Base-by-base conservation (phyloP, 2,888 invertebrate genomes). In the Eudemis profundana region DNA sequence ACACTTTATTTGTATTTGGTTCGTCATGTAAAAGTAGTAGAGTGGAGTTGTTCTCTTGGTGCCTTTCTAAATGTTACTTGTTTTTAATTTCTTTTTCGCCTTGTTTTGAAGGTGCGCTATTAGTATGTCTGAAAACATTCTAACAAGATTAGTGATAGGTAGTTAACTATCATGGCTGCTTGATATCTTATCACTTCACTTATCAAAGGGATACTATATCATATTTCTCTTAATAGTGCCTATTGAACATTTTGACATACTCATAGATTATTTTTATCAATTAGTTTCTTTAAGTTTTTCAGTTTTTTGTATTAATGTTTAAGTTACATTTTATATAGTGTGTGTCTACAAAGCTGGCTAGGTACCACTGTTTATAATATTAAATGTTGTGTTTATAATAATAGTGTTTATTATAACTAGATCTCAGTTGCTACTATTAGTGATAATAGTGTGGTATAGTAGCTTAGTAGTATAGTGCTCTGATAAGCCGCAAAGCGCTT, bases 21-120 rank as follows among this genome's bases (percentile, higher is more conserved):
- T 74, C 77, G 76, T 75, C 77, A 73, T 70, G 71, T 68, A 74
- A 76, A 77, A 65, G 72, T 72, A 72, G 74, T 76, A 72, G 73
- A 69, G 69, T 73, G 73, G 68, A 72, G 68, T 70, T 71, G 71
- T 66, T 66, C 67, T 38, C 46, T 59, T 53, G 72, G 74, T 82
- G 77, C 87, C 89, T 89, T 88, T 89, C 88, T 88, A 88, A 77
- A 87, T 60, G 82, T 72, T 76, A 82, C 47, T 66, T 57, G 76
- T 79, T 79, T 74, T 78, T 74, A 71, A 78, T 76, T 76, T 66
- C 47, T 47, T 66, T 54, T 61, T 59, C 40, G 14, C 19, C 47
- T 40, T 61, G 49, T 33, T 33, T 54, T 23, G 49, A 49, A 49
- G 29, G 61, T 60, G 57, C 21, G 53, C 46, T 65, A 53, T 47